Conservation (phyloP, 2,797 vertebrate species). For the Peromyscus nudipes region DNA sequence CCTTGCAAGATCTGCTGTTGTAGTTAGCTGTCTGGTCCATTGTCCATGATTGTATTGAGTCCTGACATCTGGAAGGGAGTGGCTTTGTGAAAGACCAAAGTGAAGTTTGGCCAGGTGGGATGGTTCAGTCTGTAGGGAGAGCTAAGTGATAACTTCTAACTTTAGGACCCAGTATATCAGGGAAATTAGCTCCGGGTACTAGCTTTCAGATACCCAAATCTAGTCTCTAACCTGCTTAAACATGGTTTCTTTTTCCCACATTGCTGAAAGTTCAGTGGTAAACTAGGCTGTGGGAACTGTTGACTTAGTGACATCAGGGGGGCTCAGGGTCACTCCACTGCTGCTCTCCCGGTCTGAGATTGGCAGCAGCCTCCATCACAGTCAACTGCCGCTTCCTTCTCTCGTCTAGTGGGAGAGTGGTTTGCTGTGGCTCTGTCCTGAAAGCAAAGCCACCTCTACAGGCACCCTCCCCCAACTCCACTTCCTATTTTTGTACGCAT, state of each 20-base stretch:
- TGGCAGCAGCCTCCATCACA: background rate
- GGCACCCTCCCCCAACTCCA: no score
- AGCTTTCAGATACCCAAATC: background rate
- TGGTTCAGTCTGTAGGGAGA: background rate
- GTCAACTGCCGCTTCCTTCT: background rate
- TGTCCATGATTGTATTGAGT: background rate
- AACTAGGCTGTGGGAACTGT: background rate
- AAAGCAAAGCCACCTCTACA: background rate
- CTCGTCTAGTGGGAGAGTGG: no score
- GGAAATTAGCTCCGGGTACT: background rate
- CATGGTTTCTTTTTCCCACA: background rate
- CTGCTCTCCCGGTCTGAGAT: background rate
- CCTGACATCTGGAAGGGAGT: background rate
- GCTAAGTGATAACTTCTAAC: background rate
- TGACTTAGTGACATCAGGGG: background rate
- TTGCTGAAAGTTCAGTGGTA: slow-evolving; percentile 28
- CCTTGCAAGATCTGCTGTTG: background rate
- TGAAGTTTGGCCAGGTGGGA: background rate
- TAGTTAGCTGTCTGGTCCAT: background rate
- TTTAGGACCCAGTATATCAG: background rate
- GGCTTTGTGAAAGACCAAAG: background rate
- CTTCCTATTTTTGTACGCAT: background rate
- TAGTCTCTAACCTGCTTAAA: background rate
- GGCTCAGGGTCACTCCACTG: background rate
- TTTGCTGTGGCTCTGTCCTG: background rate